Conservation (phyloP, 2,797 vertebrate genomes). For the Rhabdophis nuchalis region DNA sequence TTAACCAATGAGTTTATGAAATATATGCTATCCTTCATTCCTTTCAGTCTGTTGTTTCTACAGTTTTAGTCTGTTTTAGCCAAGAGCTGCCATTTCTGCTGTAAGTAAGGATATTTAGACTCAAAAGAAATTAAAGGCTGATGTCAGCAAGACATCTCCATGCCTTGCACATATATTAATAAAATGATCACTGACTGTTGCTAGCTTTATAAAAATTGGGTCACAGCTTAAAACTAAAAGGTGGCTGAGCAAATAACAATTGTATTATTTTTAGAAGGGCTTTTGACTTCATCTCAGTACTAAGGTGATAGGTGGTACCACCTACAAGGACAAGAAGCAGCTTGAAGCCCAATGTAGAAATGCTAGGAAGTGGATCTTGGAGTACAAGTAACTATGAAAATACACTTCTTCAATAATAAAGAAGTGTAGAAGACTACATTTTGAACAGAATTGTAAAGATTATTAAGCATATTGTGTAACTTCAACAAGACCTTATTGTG, state of each 20-base stretch:
- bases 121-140: slow-evolving; percentile 42
- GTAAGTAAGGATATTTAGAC: neutral
- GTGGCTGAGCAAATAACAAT: slow-evolving; percentile 30
- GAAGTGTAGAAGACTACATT: neutral
- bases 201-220: slow-evolving; percentile 49
- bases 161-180: slow-evolving; percentile 34
- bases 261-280: neutral
- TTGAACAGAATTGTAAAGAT: neutral
- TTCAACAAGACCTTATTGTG: neutral
- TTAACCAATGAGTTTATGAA: slow-evolving; percentile 50
- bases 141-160: slow-evolving; percentile 34
- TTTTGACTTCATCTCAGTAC: neutral
- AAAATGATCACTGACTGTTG: slow-evolving; percentile 35
- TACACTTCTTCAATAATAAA: neutral
- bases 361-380: neutral
- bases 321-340: neutral
- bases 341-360: neutral
- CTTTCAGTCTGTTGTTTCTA: slow-evolving; percentile 12
- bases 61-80: slow-evolving; percentile 22
- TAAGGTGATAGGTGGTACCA: neutral
- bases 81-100: slow-evolving; percentile 26
- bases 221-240: slow-evolving; percentile 46
- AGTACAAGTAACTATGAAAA: neutral
- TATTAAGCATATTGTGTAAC: neutral
- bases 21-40: slow-evolving; percentile 34